phyloP scores from a whole-genome alignment of 2,797 vertebrate species.

The Furcifer pardalis region DNA sequence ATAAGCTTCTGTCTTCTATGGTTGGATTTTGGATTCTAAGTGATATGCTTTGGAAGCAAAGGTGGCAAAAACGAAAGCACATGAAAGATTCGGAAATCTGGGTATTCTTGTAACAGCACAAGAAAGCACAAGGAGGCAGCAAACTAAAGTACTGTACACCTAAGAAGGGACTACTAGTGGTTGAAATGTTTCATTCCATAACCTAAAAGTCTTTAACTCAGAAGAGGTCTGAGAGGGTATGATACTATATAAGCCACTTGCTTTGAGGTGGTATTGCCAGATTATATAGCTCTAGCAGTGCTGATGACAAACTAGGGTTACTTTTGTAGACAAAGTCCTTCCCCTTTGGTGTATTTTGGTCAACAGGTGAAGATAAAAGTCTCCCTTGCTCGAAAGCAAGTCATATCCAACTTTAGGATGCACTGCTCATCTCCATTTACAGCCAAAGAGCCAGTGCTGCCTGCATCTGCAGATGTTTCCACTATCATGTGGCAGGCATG shows the following conservation, averaged over 20 bases:
- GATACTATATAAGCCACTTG: too few relatives aligned
- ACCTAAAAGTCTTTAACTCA: neutral
- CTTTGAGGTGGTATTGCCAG: too few relatives aligned
- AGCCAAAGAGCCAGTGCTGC: too few relatives aligned
- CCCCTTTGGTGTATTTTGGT: neutral
- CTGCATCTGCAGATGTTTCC: too few relatives aligned
- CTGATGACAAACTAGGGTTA: neutral
- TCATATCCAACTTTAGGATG: too few relatives aligned
- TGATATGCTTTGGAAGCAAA: neutral
- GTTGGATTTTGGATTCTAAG: neutral
- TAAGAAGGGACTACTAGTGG: neutral
- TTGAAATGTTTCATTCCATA: neutral
- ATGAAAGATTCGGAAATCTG: conserved; percentile 3
- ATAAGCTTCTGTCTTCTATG: neutral
- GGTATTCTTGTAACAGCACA: conserved; percentile 50
- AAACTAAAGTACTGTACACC: conserved; percentile 16
- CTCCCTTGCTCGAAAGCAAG: too few relatives aligned
- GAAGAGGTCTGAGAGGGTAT: too few relatives aligned
- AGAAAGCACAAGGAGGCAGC: conserved; percentile 41
- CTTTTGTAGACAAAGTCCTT: too few relatives aligned
- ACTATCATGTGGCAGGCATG: too few relatives aligned
- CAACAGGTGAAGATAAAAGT: too few relatives aligned
- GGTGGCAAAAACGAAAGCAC: neutral
- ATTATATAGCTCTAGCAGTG: too few relatives aligned
- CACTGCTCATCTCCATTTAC: too few relatives aligned